Base-by-base conservation (phyloP, 2,113 vertebrate genomes). In the Mirounga angustirostris region DNA sequence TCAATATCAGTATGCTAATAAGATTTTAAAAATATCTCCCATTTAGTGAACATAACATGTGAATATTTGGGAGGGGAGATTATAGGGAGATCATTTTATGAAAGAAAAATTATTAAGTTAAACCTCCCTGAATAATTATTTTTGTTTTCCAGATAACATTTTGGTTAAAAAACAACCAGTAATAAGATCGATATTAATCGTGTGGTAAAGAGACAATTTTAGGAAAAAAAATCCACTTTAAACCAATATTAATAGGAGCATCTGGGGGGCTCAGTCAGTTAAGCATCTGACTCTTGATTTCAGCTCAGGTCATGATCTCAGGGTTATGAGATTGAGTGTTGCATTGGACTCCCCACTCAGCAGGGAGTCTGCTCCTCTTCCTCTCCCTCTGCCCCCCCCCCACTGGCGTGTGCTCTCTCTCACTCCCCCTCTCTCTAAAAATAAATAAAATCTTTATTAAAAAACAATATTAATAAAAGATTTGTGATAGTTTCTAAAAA, bases 51-150 rank as follows among this genome's bases (percentile, higher is more conserved):
- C 4, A 18, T 56, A 94, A 87, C 18, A 18, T 78, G 46, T 78
- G 46, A 19, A 26, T 56, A 65, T 36, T 78, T 28, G 5, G 4
- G 0, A 7, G 12, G 8, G 1, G 0, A 13, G 6, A 10, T 40
- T 56, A 56, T 46, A 30, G 1, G 18, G 1, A 54, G 46, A 69
- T 40, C 54, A 81, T 54, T 58, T 69, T 43, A 46, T 43, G 36
- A 21, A 92, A 71, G 33, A 92, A 82, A 91, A 92, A 58, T 82
- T 52, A 79, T 18, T 80, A 58, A 7, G 21, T 82, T 58, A 69
- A 33, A 58, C 5, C 3, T 82, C 56, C 56, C 36, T 36, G 19
- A 92, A 58, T 67, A 71, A 69, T 82, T 69, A 56, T 71, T 28
- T 71, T 54, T 80, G 11, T 50, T 91, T 80, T 54, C 16, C 16